phyloP scores from a whole-genome alignment of 2,113 vertebrate genomes.

The Sylvietta virens region DNA sequence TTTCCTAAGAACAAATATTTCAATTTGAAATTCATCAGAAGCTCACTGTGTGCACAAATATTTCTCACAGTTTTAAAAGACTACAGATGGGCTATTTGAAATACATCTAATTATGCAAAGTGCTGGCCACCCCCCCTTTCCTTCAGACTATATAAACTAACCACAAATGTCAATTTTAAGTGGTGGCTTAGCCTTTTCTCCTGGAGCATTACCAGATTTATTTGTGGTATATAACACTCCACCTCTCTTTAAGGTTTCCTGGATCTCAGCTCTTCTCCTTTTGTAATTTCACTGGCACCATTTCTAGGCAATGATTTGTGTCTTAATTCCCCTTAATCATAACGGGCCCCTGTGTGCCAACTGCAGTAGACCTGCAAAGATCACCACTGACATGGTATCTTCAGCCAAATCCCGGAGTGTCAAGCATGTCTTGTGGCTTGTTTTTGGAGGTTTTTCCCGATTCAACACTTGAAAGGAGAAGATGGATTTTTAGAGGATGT shows the following conservation, averaged over 20 bases:
- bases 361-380: not conserved
- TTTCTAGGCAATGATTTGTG: not conserved
- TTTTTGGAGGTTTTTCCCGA: not conserved
- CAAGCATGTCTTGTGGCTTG: not conserved
- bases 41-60: not conserved
- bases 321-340: not conserved
- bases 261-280: not conserved
- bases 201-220: not conserved
- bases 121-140: not conserved
- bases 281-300: not conserved
- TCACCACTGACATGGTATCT: not conserved
- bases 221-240: not conserved
- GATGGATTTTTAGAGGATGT: not conserved
- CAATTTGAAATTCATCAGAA: slow-evolving; percentile 20
- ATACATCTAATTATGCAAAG: not conserved
- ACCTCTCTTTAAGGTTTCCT: not conserved
- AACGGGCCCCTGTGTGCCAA: not conserved
- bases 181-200: not conserved
- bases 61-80: slow-evolving; percentile 29
- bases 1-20: slow-evolving; percentile 26
- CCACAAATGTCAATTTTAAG: not conserved
- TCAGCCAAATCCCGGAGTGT: not conserved
- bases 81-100: not conserved
- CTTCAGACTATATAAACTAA: not conserved
- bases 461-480: not conserved